Evolutionary conservation across 2,113 vertebrate species (phyloP), one percentile per base, ranked within the genome.

Genomic region (Centropus bengalensis): DNA sequence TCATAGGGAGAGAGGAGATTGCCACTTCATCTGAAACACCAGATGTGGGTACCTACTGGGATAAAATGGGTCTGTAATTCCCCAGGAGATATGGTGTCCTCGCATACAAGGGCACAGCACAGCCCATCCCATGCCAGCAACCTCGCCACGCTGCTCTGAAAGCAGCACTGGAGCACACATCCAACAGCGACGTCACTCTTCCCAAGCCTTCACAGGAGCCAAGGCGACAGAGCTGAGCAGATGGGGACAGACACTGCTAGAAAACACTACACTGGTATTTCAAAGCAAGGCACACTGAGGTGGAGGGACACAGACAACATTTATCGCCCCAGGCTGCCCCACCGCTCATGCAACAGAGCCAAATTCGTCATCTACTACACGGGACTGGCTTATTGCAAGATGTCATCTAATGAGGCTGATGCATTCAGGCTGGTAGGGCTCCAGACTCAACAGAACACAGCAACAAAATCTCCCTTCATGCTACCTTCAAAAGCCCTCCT

Each of bases 131-230:
- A 8, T 49, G 62, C 26, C 83, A 68, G 86, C 0, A 0, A 70
- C 68, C 58, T 60, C 1, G 45, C 74, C 16, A 17, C 0, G 0
- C 5, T 13, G 55, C 49, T 82, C 2, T 0, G 45, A 3, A 0
- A 85, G 52, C 63, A 22, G 69, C 0, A n/a, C 66, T 69, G 6
- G 4, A 77, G 51, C 42, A 36, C 40, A 2, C 21, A 18, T 24
- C 14, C 20, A 15, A 10, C 19, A 56, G 71, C 11, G 7, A 73
- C 18, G 9, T 16, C 17, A 10, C 38, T 70, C 47, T 45, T 74
- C 56, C 69, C 80, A 80, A 4, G 27, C 38, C 40, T 36, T 27
- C 4, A 2, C 1, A 49, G 59, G 23, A 91, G 71, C 56, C 26
- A 23, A 27, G 47, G 27, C 2, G 10, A n/a, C 22, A 63, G 9